Evolutionary conservation across 2,113 vertebrate species (phyloP).

Genomic region (Heptranchias perlo): DNA sequence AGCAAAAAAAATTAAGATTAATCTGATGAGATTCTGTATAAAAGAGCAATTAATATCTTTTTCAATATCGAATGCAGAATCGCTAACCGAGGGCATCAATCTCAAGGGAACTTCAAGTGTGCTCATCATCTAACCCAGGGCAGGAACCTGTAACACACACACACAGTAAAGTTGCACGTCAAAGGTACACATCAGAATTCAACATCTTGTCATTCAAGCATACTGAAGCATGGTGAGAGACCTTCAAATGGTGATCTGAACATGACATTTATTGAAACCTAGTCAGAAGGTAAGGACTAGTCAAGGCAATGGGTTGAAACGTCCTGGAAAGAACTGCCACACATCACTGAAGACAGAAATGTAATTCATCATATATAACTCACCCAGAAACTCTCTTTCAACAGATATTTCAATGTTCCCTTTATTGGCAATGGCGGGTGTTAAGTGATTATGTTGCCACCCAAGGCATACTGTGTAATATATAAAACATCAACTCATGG

Average conservation of each 20-base stretch:
- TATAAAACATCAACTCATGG: conserved; percentile 24
- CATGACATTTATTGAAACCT: background rate
- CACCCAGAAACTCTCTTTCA: background rate
- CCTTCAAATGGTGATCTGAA: background rate
- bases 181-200: background rate
- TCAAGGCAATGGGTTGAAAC: background rate
- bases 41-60: background rate
- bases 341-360: conserved; percentile 16
- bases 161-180: background rate
- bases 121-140: background rate
- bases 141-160: background rate
- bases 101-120: background rate
- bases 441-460: background rate
- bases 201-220: background rate
- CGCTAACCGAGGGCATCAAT: background rate
- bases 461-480: background rate
- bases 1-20: background rate
- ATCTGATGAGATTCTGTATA: background rate
- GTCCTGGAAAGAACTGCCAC: background rate
- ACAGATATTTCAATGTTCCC: conserved; percentile 21
- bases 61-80: background rate
- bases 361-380: conserved; percentile 25
- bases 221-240: conserved; percentile 7
- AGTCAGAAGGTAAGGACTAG: conserved; percentile 8
- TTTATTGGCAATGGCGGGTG: background rate